Evolutionary conservation across 2,888 invertebrate genomes (phyloP).

Genomic region (Subacronicta megacephala): DNA sequence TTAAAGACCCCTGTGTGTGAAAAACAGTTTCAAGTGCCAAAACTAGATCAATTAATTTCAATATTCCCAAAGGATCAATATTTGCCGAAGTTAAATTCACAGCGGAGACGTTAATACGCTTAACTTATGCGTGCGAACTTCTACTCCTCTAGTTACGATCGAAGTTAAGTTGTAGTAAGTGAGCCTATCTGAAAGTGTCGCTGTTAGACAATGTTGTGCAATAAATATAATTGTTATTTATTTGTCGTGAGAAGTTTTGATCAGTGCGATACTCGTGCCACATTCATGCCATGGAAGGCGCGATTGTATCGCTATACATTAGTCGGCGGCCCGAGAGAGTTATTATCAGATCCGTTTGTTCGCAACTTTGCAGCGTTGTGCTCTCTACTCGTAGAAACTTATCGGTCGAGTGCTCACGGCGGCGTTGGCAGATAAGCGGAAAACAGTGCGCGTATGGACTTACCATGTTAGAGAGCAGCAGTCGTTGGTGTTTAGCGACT

Average conservation of each 20-base stretch:
- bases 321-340: slow-evolving; percentile 72
- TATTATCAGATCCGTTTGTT: slow-evolving; percentile 80
- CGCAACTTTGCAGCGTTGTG: slow-evolving; percentile 70
- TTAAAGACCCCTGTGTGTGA: slow-evolving; percentile 46
- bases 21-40: slow-evolving; percentile 57
- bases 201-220: slow-evolving; percentile 67
- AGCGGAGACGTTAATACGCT: slow-evolving; percentile 79
- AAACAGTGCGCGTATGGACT: slow-evolving; percentile 64
- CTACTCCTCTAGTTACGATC: slow-evolving; percentile 75
- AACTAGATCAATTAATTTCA: slow-evolving; percentile 75
- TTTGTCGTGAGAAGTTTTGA: slow-evolving; percentile 67
- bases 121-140: slow-evolving; percentile 81
- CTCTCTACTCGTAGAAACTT: slow-evolving; percentile 70
- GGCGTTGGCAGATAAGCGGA: slow-evolving; percentile 63
- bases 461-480: slow-evolving; percentile 90
- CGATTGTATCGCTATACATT: slow-evolving; percentile 73
- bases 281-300: slow-evolving; percentile 60
- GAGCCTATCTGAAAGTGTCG: slow-evolving; percentile 67
- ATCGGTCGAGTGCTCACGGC: slow-evolving; percentile 63
- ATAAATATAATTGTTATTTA: slow-evolving; percentile 79
- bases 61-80: slow-evolving; percentile 75
- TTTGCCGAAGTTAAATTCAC: slow-evolving; percentile 72
- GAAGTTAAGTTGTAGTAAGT: slow-evolving; percentile 73
- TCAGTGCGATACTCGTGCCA: slow-evolving; percentile 63
- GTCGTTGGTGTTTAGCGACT: slow-evolving; percentile 86